Evolutionary conservation across 2,888 invertebrate genomes (phyloP).

Genomic region (Heliconius ismenius): DNA sequence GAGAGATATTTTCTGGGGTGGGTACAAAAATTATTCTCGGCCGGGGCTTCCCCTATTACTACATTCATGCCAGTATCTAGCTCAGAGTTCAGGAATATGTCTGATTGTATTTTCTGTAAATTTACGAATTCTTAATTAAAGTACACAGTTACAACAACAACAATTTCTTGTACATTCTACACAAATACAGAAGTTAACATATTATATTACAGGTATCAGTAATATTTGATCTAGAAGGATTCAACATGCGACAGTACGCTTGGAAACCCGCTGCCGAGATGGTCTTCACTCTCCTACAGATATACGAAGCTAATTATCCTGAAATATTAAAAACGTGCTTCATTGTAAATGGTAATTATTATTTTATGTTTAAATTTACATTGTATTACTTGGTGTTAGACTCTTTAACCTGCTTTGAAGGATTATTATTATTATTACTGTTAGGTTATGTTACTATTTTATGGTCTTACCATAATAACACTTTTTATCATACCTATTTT

Average conservation of each 20-base stretch:
- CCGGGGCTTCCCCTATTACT: too few relatives aligned
- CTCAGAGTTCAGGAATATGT: too few relatives aligned
- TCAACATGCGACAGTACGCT: conserved; percentile 89
- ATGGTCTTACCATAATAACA: neutral
- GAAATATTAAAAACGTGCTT: conserved; percentile 93
- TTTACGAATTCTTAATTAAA: too few relatives aligned
- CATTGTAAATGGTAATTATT: conserved; percentile 89
- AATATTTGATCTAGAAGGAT: conserved; percentile 89
- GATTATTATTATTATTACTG: too few relatives aligned
- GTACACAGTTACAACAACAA: too few relatives aligned
- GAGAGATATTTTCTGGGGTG: too few relatives aligned
- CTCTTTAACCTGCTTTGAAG: neutral
- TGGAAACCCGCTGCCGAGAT: conserved; percentile 94
- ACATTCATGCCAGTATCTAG: too few relatives aligned
- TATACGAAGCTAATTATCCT: conserved; percentile 96
- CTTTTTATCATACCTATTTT: neutral
- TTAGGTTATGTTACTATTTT: neutral
- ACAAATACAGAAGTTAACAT: neutral
- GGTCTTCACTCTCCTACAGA: conserved; percentile 89
- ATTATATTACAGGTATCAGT: conserved; percentile 82
- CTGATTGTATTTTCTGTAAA: too few relatives aligned
- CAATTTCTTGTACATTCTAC: too few relatives aligned
- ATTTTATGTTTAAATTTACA: neutral
- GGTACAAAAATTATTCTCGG: too few relatives aligned
- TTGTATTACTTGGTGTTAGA: neutral